Evolutionary conservation across 2,113 vertebrate species (phyloP).

Genomic region (Rhombomys opimus): DNA sequence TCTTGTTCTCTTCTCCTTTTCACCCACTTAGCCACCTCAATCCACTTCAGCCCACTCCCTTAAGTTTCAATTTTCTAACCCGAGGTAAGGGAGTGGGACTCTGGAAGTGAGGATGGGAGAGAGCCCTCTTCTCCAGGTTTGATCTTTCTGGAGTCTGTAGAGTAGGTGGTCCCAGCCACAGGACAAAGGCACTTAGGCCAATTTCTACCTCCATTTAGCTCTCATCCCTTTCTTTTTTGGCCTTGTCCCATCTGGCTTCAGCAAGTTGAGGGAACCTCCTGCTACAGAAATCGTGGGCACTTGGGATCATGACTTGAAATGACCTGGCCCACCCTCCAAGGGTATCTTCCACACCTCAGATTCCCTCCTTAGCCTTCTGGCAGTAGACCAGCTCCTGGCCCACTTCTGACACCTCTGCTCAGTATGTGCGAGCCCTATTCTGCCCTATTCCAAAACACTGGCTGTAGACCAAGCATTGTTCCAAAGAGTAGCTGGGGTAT

Average conservation of each 20-base stretch:
- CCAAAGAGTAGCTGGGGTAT: too few relatives aligned
- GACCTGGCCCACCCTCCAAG: not conserved
- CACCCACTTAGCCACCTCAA: accelerated
- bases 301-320: not conserved
- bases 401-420: accelerated
- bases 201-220: not conserved
- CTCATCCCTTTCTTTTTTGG: not conserved
- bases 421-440: not conserved
- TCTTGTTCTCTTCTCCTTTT: too few relatives aligned
- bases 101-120: not conserved
- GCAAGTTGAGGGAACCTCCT: not conserved
- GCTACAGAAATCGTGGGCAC: not conserved
- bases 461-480: not conserved
- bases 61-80: not conserved
- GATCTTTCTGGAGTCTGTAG: accelerated
- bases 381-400: too few relatives aligned
- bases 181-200: not conserved
- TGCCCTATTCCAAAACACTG: accelerated
- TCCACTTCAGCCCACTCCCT: not conserved
- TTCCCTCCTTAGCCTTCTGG: accelerated
- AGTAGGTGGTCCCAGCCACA: not conserved
- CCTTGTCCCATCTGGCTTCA: not conserved
- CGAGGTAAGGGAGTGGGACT: too few relatives aligned
- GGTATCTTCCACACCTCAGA: accelerated
- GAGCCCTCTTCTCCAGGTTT: too few relatives aligned